A percentile compares a stretch with the other conserved stretches of the same genome.
Conservation (phyloP, 2,888 invertebrate genomes). For the Platycheirus albimanus region DNA sequence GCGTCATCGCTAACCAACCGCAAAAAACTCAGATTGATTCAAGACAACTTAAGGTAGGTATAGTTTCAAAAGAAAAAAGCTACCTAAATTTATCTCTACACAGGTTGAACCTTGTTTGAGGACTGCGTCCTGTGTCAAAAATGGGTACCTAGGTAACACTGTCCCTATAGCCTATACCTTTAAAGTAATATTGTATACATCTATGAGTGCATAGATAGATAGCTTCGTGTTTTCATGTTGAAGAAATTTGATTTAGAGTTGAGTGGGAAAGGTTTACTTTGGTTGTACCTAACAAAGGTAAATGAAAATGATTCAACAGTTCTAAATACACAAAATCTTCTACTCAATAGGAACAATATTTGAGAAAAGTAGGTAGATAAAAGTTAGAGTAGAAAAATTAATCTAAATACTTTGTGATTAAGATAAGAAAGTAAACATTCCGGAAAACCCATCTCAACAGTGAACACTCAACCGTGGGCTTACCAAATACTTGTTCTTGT, state of each 20-base stretch:
- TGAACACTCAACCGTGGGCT: background rate
- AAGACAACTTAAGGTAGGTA: no score
- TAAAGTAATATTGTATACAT: no score
- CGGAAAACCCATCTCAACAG: conserved; percentile 11
- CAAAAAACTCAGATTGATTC: no score
- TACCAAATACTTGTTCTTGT: conserved; percentile 7
- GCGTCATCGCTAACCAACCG: no score
- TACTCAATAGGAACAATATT: background rate
- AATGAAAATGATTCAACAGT: background rate
- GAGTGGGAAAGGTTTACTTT: background rate
- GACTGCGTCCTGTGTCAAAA: no score
- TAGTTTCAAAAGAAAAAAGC: no score
- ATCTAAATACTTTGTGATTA: conserved; percentile 3
- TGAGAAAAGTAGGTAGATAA: background rate
- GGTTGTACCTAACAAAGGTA: background rate
- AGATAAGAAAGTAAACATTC: conserved; percentile 34
- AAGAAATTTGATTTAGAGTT: background rate
- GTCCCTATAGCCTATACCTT: no score
- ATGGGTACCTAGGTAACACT: no score
- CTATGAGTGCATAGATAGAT: no score
- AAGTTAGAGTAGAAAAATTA: background rate
- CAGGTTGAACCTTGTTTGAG: no score
- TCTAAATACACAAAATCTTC: background rate
- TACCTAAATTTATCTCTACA: no score
- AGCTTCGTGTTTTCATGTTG: background rate